These are phyloP conservation scores for Cyprinodon tularosa DNA, from an alignment of 2,113 vertebrate genomes.

Conservation along the genomic window DNA sequence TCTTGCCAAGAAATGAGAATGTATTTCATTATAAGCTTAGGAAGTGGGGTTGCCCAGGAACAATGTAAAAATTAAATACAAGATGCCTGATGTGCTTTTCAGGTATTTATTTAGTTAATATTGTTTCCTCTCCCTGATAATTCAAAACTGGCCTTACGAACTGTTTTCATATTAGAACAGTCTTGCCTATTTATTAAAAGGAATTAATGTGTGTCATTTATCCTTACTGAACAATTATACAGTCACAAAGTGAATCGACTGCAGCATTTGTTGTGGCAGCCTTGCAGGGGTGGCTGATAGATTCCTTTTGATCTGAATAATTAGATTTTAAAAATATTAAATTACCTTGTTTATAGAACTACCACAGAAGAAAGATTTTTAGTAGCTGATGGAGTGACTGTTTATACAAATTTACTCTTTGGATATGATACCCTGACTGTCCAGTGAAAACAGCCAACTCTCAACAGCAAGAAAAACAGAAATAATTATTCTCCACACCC, in stretches of 20 bases:
- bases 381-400: constrained; percentile 3
- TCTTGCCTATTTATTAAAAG: constrained; percentile 34
- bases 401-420: constrained; percentile 15
- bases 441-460: constrained; percentile 2
- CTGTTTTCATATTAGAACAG: constrained; percentile 24
- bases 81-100: background rate
- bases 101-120: background rate
- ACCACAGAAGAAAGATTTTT: constrained; percentile 6
- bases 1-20: constrained; percentile 48
- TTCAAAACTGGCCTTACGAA: constrained; percentile 39
- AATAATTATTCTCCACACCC: background rate
- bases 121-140: constrained; percentile 18
- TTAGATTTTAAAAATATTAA: constrained; percentile 41
- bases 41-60: constrained; percentile 19
- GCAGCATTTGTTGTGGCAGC: constrained; percentile 23
- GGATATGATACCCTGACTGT: constrained; percentile 2
- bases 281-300: constrained; percentile 45
- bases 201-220: constrained; percentile 21
- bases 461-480: background rate
- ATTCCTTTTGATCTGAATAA: constrained; percentile 44
- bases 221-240: constrained; percentile 51
- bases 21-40: constrained; percentile 42
- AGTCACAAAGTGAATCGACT: constrained; percentile 63
- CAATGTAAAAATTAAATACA: constrained; percentile 10
- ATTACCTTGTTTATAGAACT: constrained; percentile 14